phyloP scores from a whole-genome alignment of 2,113 vertebrate species.

The Rhagologus leucostigma region DNA sequence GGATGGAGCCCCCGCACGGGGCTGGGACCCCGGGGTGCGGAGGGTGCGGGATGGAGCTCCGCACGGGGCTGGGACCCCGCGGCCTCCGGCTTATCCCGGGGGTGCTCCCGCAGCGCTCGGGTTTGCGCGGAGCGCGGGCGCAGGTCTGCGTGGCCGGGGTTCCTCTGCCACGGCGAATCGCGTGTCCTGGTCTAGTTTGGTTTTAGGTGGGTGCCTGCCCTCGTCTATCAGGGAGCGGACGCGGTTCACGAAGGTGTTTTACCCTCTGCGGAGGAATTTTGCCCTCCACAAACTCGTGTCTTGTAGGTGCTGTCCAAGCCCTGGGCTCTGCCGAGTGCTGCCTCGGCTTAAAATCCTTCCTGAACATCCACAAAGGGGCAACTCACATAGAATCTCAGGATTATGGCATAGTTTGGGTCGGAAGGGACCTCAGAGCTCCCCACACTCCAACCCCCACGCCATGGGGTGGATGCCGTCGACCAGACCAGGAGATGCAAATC shows the following conservation, averaged over 20 bases:
- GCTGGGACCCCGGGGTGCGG: neutral
- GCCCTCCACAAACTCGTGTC: neutral
- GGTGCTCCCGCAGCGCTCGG: neutral
- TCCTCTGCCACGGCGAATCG: neutral
- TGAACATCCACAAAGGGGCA: rapidly evolving
- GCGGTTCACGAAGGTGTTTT: neutral
- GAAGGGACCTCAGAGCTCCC: neutral
- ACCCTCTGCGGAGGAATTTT: neutral
- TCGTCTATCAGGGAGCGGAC: rapidly evolving
- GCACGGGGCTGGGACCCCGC: neutral
- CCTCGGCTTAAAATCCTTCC: neutral
- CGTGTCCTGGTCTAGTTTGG: neutral
- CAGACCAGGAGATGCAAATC: too few species aligned
- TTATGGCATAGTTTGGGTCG: neutral
- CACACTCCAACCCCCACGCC: too few species aligned
- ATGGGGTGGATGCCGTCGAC: neutral
- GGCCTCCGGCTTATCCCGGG: rapidly evolving
- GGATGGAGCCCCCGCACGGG: neutral
- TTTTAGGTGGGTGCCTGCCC: neutral
- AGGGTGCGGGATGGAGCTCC: neutral
- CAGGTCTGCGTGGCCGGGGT: rapidly evolving
- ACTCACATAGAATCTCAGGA: too few species aligned
- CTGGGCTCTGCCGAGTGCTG: neutral
- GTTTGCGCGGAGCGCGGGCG: neutral
- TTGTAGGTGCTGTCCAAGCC: neutral